Evolutionary conservation across 2,797 vertebrate genomes (phyloP).

Genomic region (Paguma larvata): DNA sequence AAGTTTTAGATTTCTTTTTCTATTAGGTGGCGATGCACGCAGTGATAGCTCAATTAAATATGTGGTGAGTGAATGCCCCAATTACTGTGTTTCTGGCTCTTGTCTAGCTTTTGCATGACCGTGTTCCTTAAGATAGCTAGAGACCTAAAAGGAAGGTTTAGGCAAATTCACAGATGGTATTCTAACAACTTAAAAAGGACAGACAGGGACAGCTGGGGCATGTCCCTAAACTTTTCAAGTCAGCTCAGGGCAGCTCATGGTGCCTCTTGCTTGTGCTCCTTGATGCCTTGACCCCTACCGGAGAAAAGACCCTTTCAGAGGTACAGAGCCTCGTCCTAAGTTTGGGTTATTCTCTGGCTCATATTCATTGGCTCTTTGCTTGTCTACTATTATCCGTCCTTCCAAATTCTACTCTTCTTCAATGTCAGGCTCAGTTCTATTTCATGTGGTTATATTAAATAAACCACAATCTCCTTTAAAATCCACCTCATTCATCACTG

Average conservation of each 20-base stretch:
- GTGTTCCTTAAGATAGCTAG: not conserved
- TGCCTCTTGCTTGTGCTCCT: not conserved
- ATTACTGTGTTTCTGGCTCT: not conserved
- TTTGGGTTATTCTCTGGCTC: not conserved
- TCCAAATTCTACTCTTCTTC: not conserved
- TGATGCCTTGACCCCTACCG: not conserved
- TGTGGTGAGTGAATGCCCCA: not conserved
- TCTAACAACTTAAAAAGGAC: not conserved
- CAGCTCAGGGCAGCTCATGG: not conserved
- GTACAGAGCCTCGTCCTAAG: not conserved
- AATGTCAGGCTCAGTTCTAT: not conserved
- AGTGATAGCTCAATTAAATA: not conserved
- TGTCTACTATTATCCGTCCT: not conserved
- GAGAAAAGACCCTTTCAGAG: not conserved
- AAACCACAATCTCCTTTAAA: conserved; percentile 41
- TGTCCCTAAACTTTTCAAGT: not conserved
- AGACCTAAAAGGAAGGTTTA: not conserved
- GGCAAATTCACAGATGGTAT: not conserved
- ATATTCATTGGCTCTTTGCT: not conserved
- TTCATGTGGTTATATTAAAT: no score
- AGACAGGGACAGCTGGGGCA: not conserved
- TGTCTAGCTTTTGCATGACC: not conserved
- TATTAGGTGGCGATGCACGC: not conserved
- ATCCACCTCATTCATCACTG: not conserved
- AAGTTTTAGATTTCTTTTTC: not conserved